A percentile compares a stretch with the other conserved stretches of the same genome.
phyloP scores from a whole-genome alignment of 2,888 invertebrate genomes.

The Nasonovia ribisnigri region DNA sequence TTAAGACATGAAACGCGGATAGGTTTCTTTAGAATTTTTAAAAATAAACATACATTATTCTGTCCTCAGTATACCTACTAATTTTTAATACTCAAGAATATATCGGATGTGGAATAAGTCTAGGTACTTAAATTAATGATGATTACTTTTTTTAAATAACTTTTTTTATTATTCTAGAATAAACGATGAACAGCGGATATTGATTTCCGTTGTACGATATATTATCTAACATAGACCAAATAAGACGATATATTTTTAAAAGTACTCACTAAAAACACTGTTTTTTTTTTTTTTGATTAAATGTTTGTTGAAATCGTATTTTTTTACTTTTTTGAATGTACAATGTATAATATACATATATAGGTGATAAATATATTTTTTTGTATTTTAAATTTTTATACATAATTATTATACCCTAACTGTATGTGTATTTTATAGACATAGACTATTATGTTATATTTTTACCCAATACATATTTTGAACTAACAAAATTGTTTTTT shows the following conservation, averaged over 20 bases:
- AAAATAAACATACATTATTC: not conserved
- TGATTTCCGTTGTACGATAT: not conserved
- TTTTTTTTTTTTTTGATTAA: not conserved
- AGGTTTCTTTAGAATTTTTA: not conserved
- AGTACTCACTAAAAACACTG: not conserved
- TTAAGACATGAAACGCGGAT: not conserved
- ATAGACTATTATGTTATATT: not conserved
- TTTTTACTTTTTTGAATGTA: not conserved
- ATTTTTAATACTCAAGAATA: not conserved
- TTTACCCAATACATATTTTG: conserved; percentile 2
- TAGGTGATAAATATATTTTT: not conserved
- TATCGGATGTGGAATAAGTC: not conserved
- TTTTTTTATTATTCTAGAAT: not conserved
- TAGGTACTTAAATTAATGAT: not conserved
- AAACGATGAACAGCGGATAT: not conserved
- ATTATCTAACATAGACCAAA: not conserved
- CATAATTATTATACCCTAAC: not conserved
- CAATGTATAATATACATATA: not conserved
- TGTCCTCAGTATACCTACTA: not conserved
- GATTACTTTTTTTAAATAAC: not conserved
- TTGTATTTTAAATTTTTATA: not conserved
- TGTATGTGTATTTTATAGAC: not conserved
- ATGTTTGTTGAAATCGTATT: not conserved
- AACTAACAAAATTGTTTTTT: conserved; percentile 2
- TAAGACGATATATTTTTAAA: not conserved